Conservation (phyloP, 2,888 invertebrate genomes). For the Sepioteuthis lessoniana region DNA sequence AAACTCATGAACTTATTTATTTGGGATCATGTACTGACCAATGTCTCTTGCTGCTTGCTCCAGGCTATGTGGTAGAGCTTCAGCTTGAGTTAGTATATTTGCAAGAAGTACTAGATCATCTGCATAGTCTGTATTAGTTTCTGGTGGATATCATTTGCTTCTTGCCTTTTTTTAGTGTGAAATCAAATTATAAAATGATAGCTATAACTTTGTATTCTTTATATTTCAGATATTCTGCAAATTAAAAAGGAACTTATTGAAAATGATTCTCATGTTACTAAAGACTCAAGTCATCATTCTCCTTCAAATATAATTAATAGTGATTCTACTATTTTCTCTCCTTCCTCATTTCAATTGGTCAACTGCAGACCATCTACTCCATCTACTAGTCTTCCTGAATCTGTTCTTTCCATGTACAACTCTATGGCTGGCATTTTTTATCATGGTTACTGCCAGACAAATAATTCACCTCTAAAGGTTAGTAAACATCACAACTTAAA, state of each 20-base stretch:
- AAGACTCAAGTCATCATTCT: not conserved
- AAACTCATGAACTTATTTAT: too few relatives aligned
- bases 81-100: too few relatives aligned
- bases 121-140: too few relatives aligned
- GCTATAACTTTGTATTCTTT: not conserved
- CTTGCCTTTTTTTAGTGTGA: too few relatives aligned
- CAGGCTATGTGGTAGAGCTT: too few relatives aligned
- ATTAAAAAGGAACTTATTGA: not conserved
- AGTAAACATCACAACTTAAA: not conserved
- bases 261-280: not conserved
- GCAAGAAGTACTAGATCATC: too few relatives aligned
- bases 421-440: slow-evolving; percentile 9
- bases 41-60: too few relatives aligned
- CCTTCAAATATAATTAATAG: not conserved
- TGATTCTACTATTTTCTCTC: not conserved
- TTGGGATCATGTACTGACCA: too few relatives aligned
- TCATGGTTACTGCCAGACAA: not conserved
- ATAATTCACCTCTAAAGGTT: not conserved
- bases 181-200: not conserved
- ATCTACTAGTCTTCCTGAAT: not conserved
- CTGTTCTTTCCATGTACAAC: not conserved
- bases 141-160: too few relatives aligned
- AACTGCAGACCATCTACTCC: not conserved
- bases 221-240: slow-evolving; percentile 12
- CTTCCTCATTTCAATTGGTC: not conserved